Evolutionary conservation across 1,140 invertebrate genomes (phyloP), one percentile per base, ranked within the genome.

Genomic region (Apis laboriosa): DNA sequence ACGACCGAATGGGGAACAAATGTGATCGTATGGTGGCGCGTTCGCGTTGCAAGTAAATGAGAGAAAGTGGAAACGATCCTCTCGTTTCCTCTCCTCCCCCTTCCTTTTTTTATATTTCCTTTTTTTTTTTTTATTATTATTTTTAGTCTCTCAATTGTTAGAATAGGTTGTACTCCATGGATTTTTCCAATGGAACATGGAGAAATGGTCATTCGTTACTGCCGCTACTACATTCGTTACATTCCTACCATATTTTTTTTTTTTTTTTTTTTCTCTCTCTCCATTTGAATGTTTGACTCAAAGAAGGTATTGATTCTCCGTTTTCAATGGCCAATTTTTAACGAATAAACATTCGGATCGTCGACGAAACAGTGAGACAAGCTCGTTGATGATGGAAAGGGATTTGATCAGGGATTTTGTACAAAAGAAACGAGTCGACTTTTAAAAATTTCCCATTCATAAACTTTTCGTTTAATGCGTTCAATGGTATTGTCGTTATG

Each of bases 41-140:
- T 28, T 76, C 43, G 58, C n/a, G 43, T 73, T 43, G 13, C 49
- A 15, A n/a, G 61, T 15, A 49, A 66, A 70, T 67, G 53, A 51
- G 66, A 60, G 75, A 77, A 77, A 77, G 21, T 77, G 19, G 28
- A 77, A 43, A 53, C n/a, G 49, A 21, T 11, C 15, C 28, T 24
- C 66, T 8, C 15, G 13, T 43, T 43, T 43, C 13, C 11, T 19
- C 60, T 74, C 43, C 60, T 43, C n/a, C 19, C 13, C 5, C 15
- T 28, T 11, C 43, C 11, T 17, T 19, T 55, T 17, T 55, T 55
- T 55, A 2, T 24, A 24, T 12, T n/a, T 60, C 1, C 17, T 2
- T 8, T 8, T 64, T 64, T 34, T n/a, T 60, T 64, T 64, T n/a
- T n/a, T n/a, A n/a, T n/a, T 11, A 24, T 24, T 9, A 21, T 21